Evolutionary conservation across 2,888 invertebrate genomes (phyloP).

Genomic region (Cabera pusaria): DNA sequence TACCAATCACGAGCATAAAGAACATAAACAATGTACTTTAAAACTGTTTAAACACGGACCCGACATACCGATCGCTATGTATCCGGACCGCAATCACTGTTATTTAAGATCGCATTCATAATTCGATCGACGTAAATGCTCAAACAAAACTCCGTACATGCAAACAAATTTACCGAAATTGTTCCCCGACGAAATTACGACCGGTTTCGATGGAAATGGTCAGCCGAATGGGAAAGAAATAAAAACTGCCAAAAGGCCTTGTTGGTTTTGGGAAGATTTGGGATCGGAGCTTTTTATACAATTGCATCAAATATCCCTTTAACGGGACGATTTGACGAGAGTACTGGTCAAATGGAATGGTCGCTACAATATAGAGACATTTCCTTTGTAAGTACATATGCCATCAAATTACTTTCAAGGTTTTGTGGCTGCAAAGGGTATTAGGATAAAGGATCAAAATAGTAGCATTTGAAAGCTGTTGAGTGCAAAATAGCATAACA

Average conservation of each 20-base stretch:
- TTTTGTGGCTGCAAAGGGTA: too few species aligned
- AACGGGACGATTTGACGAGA: too few species aligned
- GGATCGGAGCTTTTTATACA: too few species aligned
- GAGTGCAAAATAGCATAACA: too few species aligned
- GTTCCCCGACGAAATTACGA: constrained; percentile 70
- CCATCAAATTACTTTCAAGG: too few species aligned
- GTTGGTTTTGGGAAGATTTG: too few species aligned
- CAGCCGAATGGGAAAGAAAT: constrained; percentile 17
- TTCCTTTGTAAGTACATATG: too few species aligned
- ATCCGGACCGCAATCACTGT: constrained; percentile 55
- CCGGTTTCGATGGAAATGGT: constrained; percentile 45
- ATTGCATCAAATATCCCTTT: too few species aligned
- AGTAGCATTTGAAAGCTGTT: too few species aligned
- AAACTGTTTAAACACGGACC: constrained; percentile 37
- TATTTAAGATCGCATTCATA: constrained; percentile 66
- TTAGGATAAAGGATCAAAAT: too few species aligned
- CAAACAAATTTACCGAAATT: constrained; percentile 80
- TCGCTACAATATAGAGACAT: too few species aligned
- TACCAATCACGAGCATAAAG: constrained; percentile 18
- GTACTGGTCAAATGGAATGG: too few species aligned
- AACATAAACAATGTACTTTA: constrained; percentile 38
- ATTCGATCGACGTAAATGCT: constrained; percentile 63
- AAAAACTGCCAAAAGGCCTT: constrained; percentile 4
- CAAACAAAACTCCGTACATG: constrained; percentile 67
- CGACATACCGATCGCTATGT: constrained; percentile 34